These are phyloP conservation scores for Hermaeophaga mercurialis DNA, from an alignment of 2,888 invertebrate genomes.

Conservation along the genomic window DNA sequence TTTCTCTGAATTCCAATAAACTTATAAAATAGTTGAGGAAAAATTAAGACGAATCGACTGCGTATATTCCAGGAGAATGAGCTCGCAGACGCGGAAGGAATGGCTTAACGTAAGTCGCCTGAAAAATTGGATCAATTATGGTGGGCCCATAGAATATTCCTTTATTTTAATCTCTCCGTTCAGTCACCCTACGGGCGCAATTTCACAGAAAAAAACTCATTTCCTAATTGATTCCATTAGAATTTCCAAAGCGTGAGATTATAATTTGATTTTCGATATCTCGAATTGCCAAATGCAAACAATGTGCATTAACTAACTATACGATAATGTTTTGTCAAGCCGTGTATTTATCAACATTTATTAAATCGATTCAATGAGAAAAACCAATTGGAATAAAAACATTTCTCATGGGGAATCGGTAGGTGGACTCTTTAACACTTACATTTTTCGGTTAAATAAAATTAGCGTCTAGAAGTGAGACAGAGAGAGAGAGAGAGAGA, in stretches of 20 bases:
- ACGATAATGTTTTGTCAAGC: no score
- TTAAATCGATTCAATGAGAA: no score
- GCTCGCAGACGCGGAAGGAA: conserved; percentile 41
- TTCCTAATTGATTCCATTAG: conserved; percentile 30
- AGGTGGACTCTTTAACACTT: no score
- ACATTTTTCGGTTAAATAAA: no score
- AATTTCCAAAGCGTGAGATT: conserved; percentile 33
- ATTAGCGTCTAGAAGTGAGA: no score
- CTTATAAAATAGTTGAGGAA: no score
- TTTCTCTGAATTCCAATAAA: no score
- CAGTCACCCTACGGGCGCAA: conserved; percentile 1
- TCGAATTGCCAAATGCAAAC: conserved; percentile 22
- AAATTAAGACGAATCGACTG: conserved; percentile 8
- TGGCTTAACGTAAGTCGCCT: conserved; percentile 37
- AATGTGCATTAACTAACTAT: no score
- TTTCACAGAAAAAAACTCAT: conserved; percentile 30
- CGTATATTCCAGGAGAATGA: conserved; percentile 12
- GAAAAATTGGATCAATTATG: conserved; percentile 44
- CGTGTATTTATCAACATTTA: no score
- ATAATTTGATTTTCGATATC: conserved; percentile 37
- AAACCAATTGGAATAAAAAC: no score
- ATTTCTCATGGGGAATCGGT: no score
- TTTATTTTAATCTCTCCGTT: conserved; percentile 26
- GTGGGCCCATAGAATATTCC: conserved; percentile 27
- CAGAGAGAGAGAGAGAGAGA: no score